A percentile compares a stretch with the other conserved stretches of the same genome.
These are phyloP conservation scores for Helleia helle DNA, from an alignment of 2,888 invertebrate species.

Conservation along the genomic window DNA sequence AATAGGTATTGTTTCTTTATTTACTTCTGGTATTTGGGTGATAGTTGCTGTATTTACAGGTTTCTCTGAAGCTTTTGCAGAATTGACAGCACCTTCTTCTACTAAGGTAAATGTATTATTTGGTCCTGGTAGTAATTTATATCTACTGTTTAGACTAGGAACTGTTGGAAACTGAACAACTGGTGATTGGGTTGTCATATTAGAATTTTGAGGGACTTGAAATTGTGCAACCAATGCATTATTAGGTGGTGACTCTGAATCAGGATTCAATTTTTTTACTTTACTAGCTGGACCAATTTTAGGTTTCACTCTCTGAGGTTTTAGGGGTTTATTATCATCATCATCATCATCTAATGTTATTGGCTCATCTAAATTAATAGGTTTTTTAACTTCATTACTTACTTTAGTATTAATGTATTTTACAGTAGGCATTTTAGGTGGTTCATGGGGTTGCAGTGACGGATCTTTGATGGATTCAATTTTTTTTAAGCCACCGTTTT, in stretches of 20 bases:
- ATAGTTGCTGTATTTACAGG: slow-evolving; percentile 5
- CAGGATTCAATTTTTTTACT: slow-evolving; percentile 28
- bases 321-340: slow-evolving; percentile 22
- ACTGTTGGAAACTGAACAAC: slow-evolving; percentile 34
- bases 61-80: not conserved
- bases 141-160: slow-evolving; percentile 46
- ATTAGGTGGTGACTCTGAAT: slow-evolving; percentile 18
- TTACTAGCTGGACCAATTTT: slow-evolving; percentile 59
- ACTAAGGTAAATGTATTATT: slow-evolving; percentile 54
- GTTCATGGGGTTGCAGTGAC: slow-evolving; percentile 35
- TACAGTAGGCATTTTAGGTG: slow-evolving; percentile 45
- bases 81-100: slow-evolving; percentile 30
- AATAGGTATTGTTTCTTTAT: not conserved
- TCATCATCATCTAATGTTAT: slow-evolving; percentile 20
- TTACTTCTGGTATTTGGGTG: not conserved
- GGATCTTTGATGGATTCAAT: slow-evolving; percentile 31
- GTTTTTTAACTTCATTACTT: slow-evolving; percentile 30
- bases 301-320: slow-evolving; percentile 32
- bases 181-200: slow-evolving; percentile 21
- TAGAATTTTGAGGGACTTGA: slow-evolving; percentile 14
- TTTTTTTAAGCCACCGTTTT: slow-evolving; percentile 51
- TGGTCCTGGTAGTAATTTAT: slow-evolving; percentile 55
- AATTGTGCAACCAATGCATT: slow-evolving; percentile 13
- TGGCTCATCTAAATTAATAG: slow-evolving; percentile 23
- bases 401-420: slow-evolving; percentile 54